Evolutionary conservation across 1,140 invertebrate genomes (phyloP).

Genomic region (Euborellia annulipes): DNA sequence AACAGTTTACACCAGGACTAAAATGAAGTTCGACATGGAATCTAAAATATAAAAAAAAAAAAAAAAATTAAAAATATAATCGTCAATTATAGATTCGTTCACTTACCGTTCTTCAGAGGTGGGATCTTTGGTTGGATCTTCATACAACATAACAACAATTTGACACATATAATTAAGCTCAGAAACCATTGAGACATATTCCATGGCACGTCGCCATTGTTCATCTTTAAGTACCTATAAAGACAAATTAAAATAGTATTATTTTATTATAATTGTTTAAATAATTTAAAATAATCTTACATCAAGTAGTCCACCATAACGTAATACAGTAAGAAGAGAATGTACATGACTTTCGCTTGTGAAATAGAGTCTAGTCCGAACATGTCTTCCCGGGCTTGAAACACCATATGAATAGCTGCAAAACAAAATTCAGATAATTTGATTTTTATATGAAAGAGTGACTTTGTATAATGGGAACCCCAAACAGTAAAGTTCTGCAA

Average conservation of each 20-base stretch:
- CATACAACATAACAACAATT: slow-evolving; percentile 52
- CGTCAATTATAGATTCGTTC: background rate
- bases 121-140: slow-evolving; percentile 41
- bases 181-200: slow-evolving; percentile 43
- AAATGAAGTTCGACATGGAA: slow-evolving; percentile 49
- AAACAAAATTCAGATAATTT: no score
- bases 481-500: no score
- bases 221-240: slow-evolving; percentile 35
- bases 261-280: background rate
- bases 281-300: slow-evolving; percentile 1
- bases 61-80: background rate
- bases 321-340: slow-evolving; percentile 45
- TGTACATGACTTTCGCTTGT: slow-evolving; percentile 59
- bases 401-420: slow-evolving; percentile 47
- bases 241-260: background rate
- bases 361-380: slow-evolving; percentile 50
- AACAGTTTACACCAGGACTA: slow-evolving; percentile 40
- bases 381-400: slow-evolving; percentile 49
- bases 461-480: no score
- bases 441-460: no score
- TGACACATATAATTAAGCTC: slow-evolving; percentile 59
- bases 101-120: slow-evolving; percentile 23
- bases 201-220: slow-evolving; percentile 52
- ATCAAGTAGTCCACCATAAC: slow-evolving; percentile 39
- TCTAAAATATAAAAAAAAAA: slow-evolving; percentile 16